Evolutionary conservation across 2,888 invertebrate genomes (phyloP), one percentile per base, ranked within the genome.

Genomic region (Ligdia adustata): DNA sequence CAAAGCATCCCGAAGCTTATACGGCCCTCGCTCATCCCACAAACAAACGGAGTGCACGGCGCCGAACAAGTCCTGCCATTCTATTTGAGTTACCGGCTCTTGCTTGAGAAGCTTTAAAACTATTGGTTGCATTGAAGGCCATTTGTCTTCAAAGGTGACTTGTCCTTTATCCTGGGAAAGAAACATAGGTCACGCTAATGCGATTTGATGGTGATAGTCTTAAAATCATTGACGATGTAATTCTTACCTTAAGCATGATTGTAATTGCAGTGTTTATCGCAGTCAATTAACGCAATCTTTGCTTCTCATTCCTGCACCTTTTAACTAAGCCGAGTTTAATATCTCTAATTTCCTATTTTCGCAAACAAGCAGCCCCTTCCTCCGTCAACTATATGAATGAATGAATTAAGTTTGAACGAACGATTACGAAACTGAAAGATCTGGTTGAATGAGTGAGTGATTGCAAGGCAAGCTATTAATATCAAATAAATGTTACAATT

Each of bases 61-160:
- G 86, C 97, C 98, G 87, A 99, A 99, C 33, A 99, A 91, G 83
- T 98, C 97, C 79, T 99, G 99, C 99, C 99, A 99, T 92, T 99
- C 99, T 11, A 92, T 92, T 68, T 97, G 96, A 7, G 96, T 95
- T 0, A 99, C 99, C 4, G 97, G 92, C 83, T 99, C 97, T 84
- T 99, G 99, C 72, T 97, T 94, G 35, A 99, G 90, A 52, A 99
- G 91, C 84, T 98, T 98, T 57, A 98, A 89, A 45, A 99, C 98
- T 66, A 97, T 97, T 6, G 97, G 97, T 60, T 97, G 93, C 95
- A 99, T 98, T 64, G 93, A 92, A 44, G 97, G 97, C 99, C 99
- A 99, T 93, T 98, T 97, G 74, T 98, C 97, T 83, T 99, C 98
- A 82, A 98, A 99, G 66, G 93, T 93, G 64, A 95, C 92, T 82